Conservation (phyloP, 2,113 vertebrate genomes). For the Pelecanus crispus region DNA sequence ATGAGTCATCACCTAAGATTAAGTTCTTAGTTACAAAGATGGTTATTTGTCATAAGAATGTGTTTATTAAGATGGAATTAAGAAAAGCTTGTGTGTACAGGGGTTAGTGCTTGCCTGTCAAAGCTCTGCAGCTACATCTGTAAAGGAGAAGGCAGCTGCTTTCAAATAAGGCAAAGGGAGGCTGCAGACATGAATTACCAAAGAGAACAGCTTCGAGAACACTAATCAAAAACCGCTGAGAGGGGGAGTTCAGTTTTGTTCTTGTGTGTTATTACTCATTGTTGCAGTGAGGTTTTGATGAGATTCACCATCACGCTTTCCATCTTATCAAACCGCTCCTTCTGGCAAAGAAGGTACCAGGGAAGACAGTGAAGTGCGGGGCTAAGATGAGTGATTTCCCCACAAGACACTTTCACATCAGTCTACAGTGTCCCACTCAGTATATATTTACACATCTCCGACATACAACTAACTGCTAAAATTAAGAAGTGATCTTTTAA, state of each 20-base stretch:
- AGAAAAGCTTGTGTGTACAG: background rate
- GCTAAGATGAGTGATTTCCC: background rate
- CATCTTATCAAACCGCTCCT: background rate
- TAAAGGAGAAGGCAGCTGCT: background rate
- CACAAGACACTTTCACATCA: background rate
- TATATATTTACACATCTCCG: background rate
- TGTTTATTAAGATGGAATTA: background rate
- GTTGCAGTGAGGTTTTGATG: background rate
- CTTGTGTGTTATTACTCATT: background rate
- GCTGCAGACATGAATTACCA: background rate
- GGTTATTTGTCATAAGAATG: background rate
- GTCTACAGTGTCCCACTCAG: background rate
- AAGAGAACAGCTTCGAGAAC: background rate
- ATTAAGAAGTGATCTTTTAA: background rate
- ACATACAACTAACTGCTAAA: background rate
- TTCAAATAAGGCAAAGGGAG: background rate
- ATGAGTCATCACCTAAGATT: background rate
- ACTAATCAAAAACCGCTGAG: background rate
- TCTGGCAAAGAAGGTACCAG: background rate
- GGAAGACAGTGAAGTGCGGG: background rate
- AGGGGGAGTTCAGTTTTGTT: background rate
- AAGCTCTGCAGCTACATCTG: background rate
- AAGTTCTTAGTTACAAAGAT: background rate
- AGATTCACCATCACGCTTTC: background rate
- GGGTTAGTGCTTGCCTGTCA: background rate